These are phyloP conservation scores for Dromas ardeola DNA, from an alignment of 2,113 vertebrate species.

Conservation along the genomic window DNA sequence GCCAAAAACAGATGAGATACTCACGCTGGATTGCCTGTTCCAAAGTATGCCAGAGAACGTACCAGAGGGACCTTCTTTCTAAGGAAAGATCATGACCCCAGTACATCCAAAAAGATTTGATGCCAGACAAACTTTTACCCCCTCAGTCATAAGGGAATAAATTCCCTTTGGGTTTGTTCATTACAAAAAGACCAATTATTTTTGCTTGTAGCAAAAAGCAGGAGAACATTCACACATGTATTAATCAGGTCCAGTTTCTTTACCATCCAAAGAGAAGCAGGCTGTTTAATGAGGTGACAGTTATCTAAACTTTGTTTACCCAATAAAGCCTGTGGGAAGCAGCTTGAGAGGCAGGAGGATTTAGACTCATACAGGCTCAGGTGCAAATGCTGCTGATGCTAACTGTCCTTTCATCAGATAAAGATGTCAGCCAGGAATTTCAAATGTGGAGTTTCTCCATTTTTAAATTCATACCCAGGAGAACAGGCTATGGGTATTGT, in stretches of 20 bases:
- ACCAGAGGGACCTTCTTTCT: background rate
- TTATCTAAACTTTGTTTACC: background rate
- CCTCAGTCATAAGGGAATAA: background rate
- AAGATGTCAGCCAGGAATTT: background rate
- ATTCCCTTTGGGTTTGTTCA: background rate
- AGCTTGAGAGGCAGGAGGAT: background rate
- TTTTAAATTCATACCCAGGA: background rate
- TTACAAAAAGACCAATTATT: background rate
- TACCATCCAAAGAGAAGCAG: background rate
- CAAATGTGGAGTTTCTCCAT: accelerated
- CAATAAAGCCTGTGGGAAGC: background rate
- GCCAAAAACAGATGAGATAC: background rate
- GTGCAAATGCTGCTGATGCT: background rate
- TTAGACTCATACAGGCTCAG: background rate
- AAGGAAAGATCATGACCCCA: background rate
- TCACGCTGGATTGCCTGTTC: background rate
- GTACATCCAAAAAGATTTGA: background rate
- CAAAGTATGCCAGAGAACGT: background rate
- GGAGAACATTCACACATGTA: background rate
- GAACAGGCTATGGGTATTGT: background rate
- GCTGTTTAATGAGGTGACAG: background rate
- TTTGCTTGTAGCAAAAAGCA: background rate
- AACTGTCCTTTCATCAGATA: background rate
- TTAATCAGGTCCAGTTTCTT: background rate
- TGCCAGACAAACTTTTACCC: background rate